Conservation (phyloP, 2,113 vertebrate genomes). For the Gopherus evgoodei region DNA sequence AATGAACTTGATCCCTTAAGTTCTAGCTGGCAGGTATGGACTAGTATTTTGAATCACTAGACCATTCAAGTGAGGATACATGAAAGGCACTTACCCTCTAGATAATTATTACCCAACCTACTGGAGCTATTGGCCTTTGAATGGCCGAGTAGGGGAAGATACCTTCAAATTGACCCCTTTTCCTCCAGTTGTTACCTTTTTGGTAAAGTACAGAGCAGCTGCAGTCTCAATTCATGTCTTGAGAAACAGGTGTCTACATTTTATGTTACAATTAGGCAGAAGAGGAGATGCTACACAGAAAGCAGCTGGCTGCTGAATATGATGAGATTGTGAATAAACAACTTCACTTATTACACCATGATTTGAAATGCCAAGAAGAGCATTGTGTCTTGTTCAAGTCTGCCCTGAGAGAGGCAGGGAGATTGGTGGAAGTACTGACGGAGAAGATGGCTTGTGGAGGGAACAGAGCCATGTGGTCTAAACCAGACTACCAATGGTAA, state of each 20-base stretch:
- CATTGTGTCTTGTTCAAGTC: slow-evolving; percentile 74
- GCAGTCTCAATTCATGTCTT: background rate
- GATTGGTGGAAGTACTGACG: slow-evolving; percentile 52
- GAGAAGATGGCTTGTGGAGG: background rate
- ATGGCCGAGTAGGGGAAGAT: background rate
- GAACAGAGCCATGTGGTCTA: background rate
- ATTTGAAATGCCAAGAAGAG: slow-evolving; percentile 70
- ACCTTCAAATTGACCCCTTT: background rate
- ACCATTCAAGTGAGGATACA: background rate
- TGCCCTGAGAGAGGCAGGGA: slow-evolving; percentile 33
- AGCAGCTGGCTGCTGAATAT: slow-evolving; percentile 77
- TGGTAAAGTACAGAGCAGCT: background rate
- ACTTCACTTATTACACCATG: slow-evolving; percentile 70
- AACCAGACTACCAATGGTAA: slow-evolving; percentile 29
- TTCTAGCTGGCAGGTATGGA: background rate
- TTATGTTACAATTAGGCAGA: slow-evolving; percentile 72
- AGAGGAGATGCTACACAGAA: slow-evolving; percentile 78
- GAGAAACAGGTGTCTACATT: background rate
- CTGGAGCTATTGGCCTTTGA: background rate
- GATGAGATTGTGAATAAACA: slow-evolving; percentile 79
- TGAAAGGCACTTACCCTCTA: fast-evolving
- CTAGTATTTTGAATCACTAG: background rate
- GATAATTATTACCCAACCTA: background rate
- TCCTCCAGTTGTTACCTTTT: background rate
- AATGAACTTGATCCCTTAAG: background rate